Evolutionary conservation across 2,797 vertebrate species (phyloP), one percentile per base, ranked within the genome.

Genomic region (Smutsia temminckii): DNA sequence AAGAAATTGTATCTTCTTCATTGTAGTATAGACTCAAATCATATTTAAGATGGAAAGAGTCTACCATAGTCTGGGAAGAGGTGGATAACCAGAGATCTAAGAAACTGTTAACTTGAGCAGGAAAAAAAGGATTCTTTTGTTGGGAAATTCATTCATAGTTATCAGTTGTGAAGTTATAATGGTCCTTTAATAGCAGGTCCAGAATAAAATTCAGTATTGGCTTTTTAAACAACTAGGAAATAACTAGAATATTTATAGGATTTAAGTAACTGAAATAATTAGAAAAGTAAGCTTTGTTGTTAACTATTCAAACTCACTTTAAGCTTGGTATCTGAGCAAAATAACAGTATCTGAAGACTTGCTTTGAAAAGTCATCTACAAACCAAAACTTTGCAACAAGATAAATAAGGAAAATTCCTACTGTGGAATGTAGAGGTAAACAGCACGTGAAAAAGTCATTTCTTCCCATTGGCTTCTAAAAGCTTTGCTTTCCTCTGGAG

Each of bases 221-320:
- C 53, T 37, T 86, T 95, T 95, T 80, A 51, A 51, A n/a, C 46
- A 51, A 49, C 10, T n/a, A 18, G n/a, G 49, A 49, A 29, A 10
- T 32, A 46, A 46, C 46, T 46, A 46, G 46, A 46, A 46, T 46
- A 46, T 46, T 46, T 46, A 46, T 46, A 46, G 10, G 46, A 46
- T 46, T 46, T 46, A 46, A 46, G 11, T 46, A 46, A 46, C 46
- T 46, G 46, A 20, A 85, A 51, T 93, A 91, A 92, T 18, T 71
- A 74, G 42, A 91, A 95, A 81, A 89, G 34, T 75, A 81, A 72
- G 42, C 37, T 91, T 95, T 91, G 34, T 89, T 81, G 23, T 93
- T 89, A 91, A 69, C 27, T 59, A 68, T 6, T 92, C 46, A 81
- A 37, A 69, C 27, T 37, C 11, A 53, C 25, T 8, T 78, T 83